Conservation (phyloP, 2,797 vertebrate genomes). For the Sternarchorhynchus goeldii region DNA sequence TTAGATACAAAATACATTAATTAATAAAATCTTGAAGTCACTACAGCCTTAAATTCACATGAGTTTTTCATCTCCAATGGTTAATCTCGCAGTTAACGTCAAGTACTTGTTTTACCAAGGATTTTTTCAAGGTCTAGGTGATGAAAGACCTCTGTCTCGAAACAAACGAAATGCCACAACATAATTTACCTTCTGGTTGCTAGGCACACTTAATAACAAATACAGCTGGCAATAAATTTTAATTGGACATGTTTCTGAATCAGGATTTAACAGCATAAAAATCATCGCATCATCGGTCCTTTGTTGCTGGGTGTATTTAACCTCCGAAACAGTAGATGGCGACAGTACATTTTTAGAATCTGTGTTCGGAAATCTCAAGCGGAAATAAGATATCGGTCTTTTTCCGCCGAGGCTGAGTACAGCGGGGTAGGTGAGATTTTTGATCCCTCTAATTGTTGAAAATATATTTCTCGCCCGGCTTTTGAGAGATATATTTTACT, state of each 20-base stretch:
- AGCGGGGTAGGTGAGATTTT: constrained; percentile 41
- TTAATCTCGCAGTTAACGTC: too few species aligned
- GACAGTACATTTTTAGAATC: neutral
- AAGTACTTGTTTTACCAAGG: too few species aligned
- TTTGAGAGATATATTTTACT: neutral
- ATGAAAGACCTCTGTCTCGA: too few species aligned
- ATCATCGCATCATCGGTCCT: too few species aligned
- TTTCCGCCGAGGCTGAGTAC: constrained; percentile 44
- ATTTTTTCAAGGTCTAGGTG: too few species aligned
- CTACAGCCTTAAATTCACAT: neutral
- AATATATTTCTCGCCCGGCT: neutral
- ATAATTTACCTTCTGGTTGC: too few species aligned
- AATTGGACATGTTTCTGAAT: too few species aligned
- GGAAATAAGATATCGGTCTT: constrained; percentile 15
- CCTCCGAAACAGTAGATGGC: constrained; percentile 29
- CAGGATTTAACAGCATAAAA: too few species aligned
- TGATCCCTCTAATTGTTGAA: neutral
- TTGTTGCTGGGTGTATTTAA: neutral
- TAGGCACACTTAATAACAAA: too few species aligned
- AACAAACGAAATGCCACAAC: too few species aligned
- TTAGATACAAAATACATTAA: neutral
- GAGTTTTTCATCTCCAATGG: neutral
- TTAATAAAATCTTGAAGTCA: neutral
- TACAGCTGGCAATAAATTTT: too few species aligned
- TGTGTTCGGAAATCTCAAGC: neutral